Percentiles rank a stretch among this genome's conserved stretches.
Evolutionary conservation across 2,797 vertebrate genomes (phyloP).

Genomic region (Phrynocephalus forsythii): DNA sequence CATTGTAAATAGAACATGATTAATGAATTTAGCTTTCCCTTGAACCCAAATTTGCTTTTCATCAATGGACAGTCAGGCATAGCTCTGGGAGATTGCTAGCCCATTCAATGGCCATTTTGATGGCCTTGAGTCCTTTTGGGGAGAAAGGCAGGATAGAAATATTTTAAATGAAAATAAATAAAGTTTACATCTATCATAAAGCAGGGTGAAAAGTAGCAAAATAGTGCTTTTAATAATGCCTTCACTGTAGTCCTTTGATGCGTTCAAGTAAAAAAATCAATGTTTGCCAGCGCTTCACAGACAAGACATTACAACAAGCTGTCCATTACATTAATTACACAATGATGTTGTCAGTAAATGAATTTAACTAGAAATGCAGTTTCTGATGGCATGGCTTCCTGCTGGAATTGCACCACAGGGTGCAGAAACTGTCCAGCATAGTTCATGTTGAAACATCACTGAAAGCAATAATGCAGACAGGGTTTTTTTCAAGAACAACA

Average conservation of each 20-base stretch:
- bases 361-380: conserved; percentile 41
- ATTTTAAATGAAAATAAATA: too few species aligned
- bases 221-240: neutral
- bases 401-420: neutral
- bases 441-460: neutral
- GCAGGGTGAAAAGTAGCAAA: conserved; percentile 28
- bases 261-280: conserved; percentile 27
- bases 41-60: conserved; percentile 7
- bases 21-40: neutral
- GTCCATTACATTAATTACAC: conserved; percentile 35
- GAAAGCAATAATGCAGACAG: neutral
- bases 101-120: neutral
- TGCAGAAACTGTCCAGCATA: neutral
- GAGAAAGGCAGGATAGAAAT: too few species aligned
- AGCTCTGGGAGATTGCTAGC: neutral
- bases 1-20: neutral
- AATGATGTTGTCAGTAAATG: conserved; percentile 30
- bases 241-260: conserved; percentile 33
- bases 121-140: neutral
- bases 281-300: conserved; percentile 36
- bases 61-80: conserved; percentile 33
- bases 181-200: conserved; percentile 22
- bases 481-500: conserved; percentile 7
- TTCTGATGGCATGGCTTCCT: conserved; percentile 22
- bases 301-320: conserved; percentile 22